Base-by-base conservation (phyloP, 2,797 vertebrate species). In the Sebastes matsubarae region DNA sequence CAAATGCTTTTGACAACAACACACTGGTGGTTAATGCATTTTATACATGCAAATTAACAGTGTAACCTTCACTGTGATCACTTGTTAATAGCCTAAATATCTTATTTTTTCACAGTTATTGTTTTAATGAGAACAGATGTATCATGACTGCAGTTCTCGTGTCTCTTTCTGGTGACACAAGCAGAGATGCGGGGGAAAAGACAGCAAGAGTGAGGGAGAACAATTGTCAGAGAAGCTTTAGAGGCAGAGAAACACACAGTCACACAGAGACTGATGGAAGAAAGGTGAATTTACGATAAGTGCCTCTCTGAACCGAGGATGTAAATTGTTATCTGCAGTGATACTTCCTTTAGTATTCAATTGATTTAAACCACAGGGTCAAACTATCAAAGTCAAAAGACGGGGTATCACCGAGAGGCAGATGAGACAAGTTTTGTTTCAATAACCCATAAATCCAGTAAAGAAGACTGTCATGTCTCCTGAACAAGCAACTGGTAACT, bases 51-150 rank as follows among this genome's bases (percentile, higher is more conserved):
- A 89, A 91, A 94, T 75, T 94, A 93, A 91, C 87, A 77, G 87
- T 83, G 78, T 87, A 76, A 82, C 84, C 73, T 91, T 88, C 80
- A 72, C 85, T 80, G 77, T 67, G 93, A 93, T 94, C 87, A 87
- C 42, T 82, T 87, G 85, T 83, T 79, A 76, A 76, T 88, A 68
- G 87, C 80, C 79, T 90, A 89, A 83, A 84, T 63, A 75, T 87
- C 72, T 66, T 63, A 75, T 74, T 80, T 63, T 81, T 81, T 54
- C 58, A 79, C 67, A 59, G 67, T 80, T 83, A 72, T 68, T 84
- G 77, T 81, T 88, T 89, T 90, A 88, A 94, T 94, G 77, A 92
- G 90, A 83, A 93, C 81, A 91, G 86, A 90, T 93, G 86, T 68
- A 68, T 85, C 61, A 68, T 81, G 79, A 83, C 87, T 89, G 85